Evolutionary conservation across 1,140 invertebrate species (phyloP).

Genomic region (Himalopsyche phryganea): DNA sequence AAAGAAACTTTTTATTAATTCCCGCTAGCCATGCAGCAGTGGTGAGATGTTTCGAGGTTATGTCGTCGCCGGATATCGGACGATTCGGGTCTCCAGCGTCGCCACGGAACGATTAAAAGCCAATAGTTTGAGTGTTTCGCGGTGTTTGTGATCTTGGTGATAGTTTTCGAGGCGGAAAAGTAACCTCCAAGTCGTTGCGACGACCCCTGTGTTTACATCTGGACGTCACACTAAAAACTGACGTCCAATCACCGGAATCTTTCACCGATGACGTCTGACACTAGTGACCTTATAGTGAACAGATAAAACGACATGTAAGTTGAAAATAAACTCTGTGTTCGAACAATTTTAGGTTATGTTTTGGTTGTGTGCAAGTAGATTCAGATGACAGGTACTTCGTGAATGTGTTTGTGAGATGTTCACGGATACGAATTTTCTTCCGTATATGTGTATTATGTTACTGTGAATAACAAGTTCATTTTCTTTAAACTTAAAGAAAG

Average conservation of each 20-base stretch:
- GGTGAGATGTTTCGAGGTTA: slow-evolving; percentile 55
- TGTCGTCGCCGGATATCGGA: slow-evolving; percentile 25
- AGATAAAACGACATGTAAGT: slow-evolving; percentile 18
- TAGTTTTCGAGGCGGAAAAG: slow-evolving; percentile 22
- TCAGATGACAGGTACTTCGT: slow-evolving; percentile 13
- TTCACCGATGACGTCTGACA: slow-evolving; percentile 44
- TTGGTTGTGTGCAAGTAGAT: slow-evolving; percentile 25
- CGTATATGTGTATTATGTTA: too few species aligned
- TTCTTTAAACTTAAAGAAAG: too few species aligned
- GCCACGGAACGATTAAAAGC: slow-evolving; percentile 39
- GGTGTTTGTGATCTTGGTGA: slow-evolving; percentile 38
- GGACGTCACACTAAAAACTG: neutral
- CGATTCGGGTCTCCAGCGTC: slow-evolving; percentile 2
- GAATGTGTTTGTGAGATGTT: too few species aligned
- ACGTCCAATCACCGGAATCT: slow-evolving; percentile 35
- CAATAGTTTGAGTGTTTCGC: slow-evolving; percentile 49
- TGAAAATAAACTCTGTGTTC: neutral
- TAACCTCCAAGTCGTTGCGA: slow-evolving; percentile 17
- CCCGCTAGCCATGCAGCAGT: slow-evolving; percentile 54
- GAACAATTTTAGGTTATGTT: slow-evolving; percentile 31
- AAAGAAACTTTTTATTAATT: slow-evolving; percentile 60
- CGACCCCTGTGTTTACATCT: slow-evolving; percentile 23
- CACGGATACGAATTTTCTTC: too few species aligned
- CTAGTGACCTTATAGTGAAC: slow-evolving; percentile 26
- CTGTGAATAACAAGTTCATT: too few species aligned